Evolutionary conservation across 53 echinoderm and acorn worm genomes (phyloP).

Genomic region (Paracentrotus lividus): DNA sequence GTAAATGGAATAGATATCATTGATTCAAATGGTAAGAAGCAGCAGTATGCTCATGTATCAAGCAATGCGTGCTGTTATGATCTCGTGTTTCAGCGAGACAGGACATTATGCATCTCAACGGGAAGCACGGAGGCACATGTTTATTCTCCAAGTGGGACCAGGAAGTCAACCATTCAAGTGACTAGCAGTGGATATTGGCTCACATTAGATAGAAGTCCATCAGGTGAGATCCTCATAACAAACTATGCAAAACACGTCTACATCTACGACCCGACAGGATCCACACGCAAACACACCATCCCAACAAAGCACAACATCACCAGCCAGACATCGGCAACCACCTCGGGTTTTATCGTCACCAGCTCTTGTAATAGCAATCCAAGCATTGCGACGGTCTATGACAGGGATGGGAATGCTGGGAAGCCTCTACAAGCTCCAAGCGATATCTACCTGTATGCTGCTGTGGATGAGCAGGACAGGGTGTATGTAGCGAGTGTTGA

Average conservation of each 20-base stretch:
- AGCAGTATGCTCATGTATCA: background rate
- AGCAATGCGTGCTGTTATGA: background rate
- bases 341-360: background rate
- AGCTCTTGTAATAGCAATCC: background rate
- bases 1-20: background rate
- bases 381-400: background rate
- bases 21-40: background rate
- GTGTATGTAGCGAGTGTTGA: slow-evolving; percentile 43
- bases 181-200: too few species aligned
- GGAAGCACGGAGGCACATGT: background rate
- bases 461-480: slow-evolving; percentile 27
- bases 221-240: slow-evolving; percentile 33
- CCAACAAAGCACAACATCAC: background rate
- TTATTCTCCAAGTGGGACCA: background rate
- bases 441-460: background rate
- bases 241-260: background rate
- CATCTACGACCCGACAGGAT: slow-evolving; percentile 50
- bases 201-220: background rate
- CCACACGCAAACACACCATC: slow-evolving; percentile 17
- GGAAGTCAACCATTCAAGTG: background rate
- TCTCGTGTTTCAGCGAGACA: slow-evolving; percentile 22
- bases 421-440: background rate
- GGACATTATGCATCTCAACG: background rate
- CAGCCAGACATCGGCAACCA: background rate
- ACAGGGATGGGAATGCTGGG: slow-evolving; percentile 28